phyloP scores from a whole-genome alignment of 2,113 vertebrate genomes.

The Barbus barbus region DNA sequence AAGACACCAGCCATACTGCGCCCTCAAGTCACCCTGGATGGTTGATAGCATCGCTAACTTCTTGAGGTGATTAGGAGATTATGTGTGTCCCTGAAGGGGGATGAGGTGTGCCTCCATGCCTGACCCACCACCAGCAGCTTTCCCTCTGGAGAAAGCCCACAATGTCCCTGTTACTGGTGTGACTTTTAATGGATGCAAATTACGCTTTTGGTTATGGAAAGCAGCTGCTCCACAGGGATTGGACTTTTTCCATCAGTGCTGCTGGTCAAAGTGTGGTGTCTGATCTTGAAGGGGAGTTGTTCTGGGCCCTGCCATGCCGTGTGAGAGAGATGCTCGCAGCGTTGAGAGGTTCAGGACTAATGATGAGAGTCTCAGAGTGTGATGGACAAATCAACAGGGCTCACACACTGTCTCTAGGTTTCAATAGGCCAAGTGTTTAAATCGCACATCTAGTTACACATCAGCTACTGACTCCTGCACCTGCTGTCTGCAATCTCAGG shows the following conservation, averaged over 20 bases:
- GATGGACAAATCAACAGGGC: not conserved
- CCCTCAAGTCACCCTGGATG: conserved; percentile 14
- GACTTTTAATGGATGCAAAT: conserved; percentile 33
- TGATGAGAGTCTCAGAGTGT: conserved; percentile 14
- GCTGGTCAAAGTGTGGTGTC: conserved; percentile 6
- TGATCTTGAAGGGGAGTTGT: not conserved
- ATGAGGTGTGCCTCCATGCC: not conserved
- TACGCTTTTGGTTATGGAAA: not conserved
- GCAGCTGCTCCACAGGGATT: not conserved
- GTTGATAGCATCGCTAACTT: not conserved
- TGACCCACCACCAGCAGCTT: not conserved
- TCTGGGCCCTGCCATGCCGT: not conserved
- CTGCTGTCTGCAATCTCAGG: not conserved
- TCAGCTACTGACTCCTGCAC: conserved; percentile 1
- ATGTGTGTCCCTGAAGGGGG: not conserved
- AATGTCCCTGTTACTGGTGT: not conserved
- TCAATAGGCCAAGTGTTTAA: conserved; percentile 29
- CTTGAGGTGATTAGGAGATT: conserved; percentile 32
- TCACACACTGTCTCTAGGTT: not conserved
- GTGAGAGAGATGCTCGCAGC: not conserved
- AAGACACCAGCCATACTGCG: not conserved
- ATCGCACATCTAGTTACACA: conserved; percentile 35
- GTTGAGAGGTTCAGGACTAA: conserved; percentile 29
- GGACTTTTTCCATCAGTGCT: not conserved
- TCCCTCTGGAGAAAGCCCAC: not conserved